These are phyloP conservation scores for Suricata suricatta DNA, from an alignment of 2,113 vertebrate species.

Conservation along the genomic window DNA sequence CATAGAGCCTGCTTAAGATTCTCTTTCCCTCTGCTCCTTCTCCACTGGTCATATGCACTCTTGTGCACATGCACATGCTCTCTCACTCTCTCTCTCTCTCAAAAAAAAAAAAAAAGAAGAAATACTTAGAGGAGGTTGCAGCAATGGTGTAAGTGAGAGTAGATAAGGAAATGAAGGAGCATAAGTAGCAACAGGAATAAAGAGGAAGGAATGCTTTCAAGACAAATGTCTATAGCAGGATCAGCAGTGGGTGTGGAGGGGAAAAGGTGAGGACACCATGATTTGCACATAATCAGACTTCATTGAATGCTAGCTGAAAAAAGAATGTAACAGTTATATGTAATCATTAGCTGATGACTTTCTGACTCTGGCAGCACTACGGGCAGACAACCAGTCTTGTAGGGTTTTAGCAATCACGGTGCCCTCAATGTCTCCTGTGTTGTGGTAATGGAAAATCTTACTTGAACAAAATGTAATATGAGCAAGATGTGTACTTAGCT, in stretches of 20 bases:
- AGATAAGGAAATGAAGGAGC: not conserved
- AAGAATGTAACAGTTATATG: not conserved
- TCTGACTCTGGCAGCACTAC: conserved; percentile 13
- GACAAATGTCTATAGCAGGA: not conserved
- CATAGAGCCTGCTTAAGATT: too few species aligned
- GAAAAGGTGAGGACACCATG: not conserved
- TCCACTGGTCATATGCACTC: too few species aligned
- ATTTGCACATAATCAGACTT: not conserved
- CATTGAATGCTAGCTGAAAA: not conserved
- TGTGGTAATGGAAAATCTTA: conserved; percentile 79
- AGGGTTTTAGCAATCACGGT: conserved; percentile 49
- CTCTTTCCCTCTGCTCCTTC: too few species aligned
- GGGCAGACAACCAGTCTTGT: conserved; percentile 40
- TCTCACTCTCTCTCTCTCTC: too few species aligned
- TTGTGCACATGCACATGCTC: too few species aligned
- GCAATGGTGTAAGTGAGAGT: not conserved
- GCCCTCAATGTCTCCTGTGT: conserved; percentile 54
- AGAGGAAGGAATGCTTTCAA: not conserved
- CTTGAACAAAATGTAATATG: conserved; percentile 72
- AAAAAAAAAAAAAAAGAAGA: not conserved
- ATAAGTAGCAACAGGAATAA: not conserved
- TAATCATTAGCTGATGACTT: not conserved
- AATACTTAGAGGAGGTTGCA: not conserved
- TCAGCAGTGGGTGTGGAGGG: not conserved
- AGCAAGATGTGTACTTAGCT: conserved; percentile 74